Conservation (phyloP, 1,140 invertebrate species). For the Monochamus saltuarius region DNA sequence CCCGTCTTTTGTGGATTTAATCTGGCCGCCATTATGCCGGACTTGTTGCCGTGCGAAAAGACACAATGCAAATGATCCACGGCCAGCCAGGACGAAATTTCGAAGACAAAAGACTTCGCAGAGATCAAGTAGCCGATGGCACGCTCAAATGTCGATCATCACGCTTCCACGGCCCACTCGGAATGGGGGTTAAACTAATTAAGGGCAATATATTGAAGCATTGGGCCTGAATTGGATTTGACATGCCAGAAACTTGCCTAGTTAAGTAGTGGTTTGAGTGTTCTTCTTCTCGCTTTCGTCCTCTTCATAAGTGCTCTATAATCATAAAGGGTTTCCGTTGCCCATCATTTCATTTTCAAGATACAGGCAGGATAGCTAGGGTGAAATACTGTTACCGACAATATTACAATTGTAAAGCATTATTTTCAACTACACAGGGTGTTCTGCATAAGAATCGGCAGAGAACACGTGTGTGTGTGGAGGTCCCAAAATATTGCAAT, state of each 20-base stretch:
- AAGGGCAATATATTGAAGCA: background rate
- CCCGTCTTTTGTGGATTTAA: slow-evolving; percentile 24
- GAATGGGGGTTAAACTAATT: too few relatives aligned
- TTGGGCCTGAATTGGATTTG: background rate
- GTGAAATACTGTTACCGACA: too few relatives aligned
- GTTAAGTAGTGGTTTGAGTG: too few relatives aligned
- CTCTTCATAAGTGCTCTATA: background rate
- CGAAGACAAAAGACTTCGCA: background rate
- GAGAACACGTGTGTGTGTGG: too few relatives aligned
- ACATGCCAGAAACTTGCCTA: background rate
- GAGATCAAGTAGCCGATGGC: too few relatives aligned
- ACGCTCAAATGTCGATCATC: too few relatives aligned
- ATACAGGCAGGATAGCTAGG: background rate
- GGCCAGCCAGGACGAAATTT: background rate
- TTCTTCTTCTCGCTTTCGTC: background rate
- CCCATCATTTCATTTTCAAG: background rate
- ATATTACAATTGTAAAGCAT: too few relatives aligned
- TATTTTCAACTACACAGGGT: too few relatives aligned
- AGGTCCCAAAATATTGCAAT: too few relatives aligned
- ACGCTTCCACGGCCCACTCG: too few relatives aligned
- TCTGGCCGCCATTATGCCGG: slow-evolving; percentile 24
- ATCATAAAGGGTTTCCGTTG: background rate
- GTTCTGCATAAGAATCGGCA: too few relatives aligned
- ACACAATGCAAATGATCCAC: background rate
- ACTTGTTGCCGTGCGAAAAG: background rate